Evolutionary conservation across 2,797 vertebrate species (phyloP), one percentile per base, ranked within the genome.

Genomic region (Micromesistius poutassou): DNA sequence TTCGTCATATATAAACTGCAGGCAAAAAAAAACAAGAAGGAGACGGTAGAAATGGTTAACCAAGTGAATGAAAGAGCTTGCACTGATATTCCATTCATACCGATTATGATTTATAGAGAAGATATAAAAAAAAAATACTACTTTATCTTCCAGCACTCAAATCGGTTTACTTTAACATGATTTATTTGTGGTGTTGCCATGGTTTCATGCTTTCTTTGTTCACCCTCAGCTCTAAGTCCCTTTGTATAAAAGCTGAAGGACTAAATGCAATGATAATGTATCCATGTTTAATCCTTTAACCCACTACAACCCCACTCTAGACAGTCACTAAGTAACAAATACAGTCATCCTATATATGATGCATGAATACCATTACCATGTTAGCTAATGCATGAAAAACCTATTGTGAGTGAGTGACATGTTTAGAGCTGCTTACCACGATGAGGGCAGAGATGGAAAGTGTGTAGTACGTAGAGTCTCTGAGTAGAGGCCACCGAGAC

Each of bases 1-100:
- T 90, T 99, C 97, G 7, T 99, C 97, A 80, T 97, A 97, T 93
- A 99, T 99, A 90, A 98, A 97, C 97, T 99, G 92, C 22, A 75
- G 82, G 8, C n/a, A n/a, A n/a, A 88, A 82, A 28, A 70, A 70
- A 70, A 30, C 1, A 70, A 70, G 6, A 30, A 30, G 14, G 28
- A 30, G 12, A 70, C n/a, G 13, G 12, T 70, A 2, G 66, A 70
- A 70, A 46, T 55, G 5, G 16, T 55, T 55, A 22, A 55, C 50
- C 42, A 14, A 14, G 13, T 19, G 42, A 13, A 16, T 46, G 16
- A 46, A 55, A 55, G 19, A n/a, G 19, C 50, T 55, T 55, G 50
- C 19, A 6, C 16, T 55, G 16, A n/a, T 46, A 46, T 55, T 19
- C 6, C 9, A 46, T 2, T 22, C 19, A 22, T 22, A 22, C 50